Evolutionary conservation across 2,113 vertebrate genomes (phyloP).

Genomic region (Potamarius usumacintae): DNA sequence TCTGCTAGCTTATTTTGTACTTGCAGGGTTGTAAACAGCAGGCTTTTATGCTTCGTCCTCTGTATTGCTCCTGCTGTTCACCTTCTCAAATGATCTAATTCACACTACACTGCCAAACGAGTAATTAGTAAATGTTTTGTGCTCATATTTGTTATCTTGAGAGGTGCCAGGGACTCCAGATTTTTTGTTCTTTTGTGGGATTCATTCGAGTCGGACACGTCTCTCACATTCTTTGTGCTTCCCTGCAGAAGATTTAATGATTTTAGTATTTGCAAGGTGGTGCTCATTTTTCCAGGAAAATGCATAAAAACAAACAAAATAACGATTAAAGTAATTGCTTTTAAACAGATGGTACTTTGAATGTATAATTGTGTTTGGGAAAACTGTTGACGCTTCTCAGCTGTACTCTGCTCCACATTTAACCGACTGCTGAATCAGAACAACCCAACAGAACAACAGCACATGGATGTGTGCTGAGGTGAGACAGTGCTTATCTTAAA

Average conservation of each 20-base stretch:
- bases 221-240: background rate
- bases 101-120: background rate
- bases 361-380: constrained; percentile 25
- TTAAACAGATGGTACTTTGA: constrained; percentile 38
- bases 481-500: constrained; percentile 40
- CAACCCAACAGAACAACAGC: constrained; percentile 15
- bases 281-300: constrained; percentile 2
- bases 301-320: constrained; percentile 22
- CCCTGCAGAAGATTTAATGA: constrained; percentile 9
- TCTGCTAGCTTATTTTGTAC: constrained; percentile 25
- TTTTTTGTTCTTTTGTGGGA: background rate
- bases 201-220: constrained; percentile 4
- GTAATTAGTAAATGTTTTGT: background rate
- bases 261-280: constrained; percentile 17
- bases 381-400: constrained; percentile 6
- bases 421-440: constrained; percentile 23
- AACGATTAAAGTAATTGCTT: constrained; percentile 32
- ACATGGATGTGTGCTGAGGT: constrained; percentile 27
- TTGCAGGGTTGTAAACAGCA: constrained; percentile 19
- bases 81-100: constrained; percentile 21
- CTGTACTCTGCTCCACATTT: constrained; percentile 29
- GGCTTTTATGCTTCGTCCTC: constrained; percentile 15
- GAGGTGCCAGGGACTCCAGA: background rate
- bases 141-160: background rate
- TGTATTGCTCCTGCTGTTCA: constrained; percentile 19